Percentiles rank a stretch among this genome's conserved stretches.
Evolutionary conservation across 2,113 vertebrate species (phyloP).

Genomic region (Semnornis frantzii): DNA sequence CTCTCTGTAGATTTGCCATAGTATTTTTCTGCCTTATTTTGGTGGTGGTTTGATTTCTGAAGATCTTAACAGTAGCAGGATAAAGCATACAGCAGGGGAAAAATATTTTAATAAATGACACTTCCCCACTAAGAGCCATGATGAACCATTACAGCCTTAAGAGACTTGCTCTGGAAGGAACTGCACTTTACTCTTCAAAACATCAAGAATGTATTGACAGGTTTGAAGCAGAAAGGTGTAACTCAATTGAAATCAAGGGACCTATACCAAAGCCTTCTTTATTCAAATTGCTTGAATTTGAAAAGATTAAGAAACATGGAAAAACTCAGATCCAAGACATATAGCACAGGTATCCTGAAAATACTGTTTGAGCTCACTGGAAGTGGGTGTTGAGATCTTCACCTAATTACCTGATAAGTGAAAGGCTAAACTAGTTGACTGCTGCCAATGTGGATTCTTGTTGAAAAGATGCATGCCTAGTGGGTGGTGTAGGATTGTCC

Average conservation of each 20-base stretch:
- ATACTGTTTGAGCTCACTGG: background rate
- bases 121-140: background rate
- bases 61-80: background rate
- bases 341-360: background rate
- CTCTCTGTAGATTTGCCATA: background rate
- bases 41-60: background rate
- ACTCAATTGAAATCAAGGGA: background rate
- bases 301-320: background rate
- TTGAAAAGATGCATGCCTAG: background rate
- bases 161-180: background rate
- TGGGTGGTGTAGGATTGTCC: background rate
- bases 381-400: background rate
- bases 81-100: background rate
- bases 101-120: background rate
- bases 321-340: background rate
- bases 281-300: background rate
- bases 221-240: background rate
- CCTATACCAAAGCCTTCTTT: background rate
- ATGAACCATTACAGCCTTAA: background rate
- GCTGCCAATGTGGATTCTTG: rapidly evolving
- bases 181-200: background rate
- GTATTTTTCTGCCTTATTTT: background rate
- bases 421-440: background rate
- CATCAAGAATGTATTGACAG: background rate
- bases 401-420: background rate